Evolutionary conservation across 1,140 invertebrate species (phyloP), one percentile per base, ranked within the genome.

Genomic region (Galleria mellonella): DNA sequence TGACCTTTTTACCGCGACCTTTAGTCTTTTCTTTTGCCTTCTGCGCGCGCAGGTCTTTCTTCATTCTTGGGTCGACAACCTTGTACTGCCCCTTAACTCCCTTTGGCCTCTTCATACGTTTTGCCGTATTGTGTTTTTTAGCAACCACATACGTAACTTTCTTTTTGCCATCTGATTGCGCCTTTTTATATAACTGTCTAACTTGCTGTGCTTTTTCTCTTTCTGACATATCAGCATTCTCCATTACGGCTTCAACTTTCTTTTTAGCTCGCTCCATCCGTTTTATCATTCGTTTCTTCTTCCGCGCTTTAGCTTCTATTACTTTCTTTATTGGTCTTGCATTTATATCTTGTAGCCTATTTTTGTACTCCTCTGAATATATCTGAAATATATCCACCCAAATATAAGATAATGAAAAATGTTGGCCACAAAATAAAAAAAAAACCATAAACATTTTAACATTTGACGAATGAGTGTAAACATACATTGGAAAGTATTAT

Each of bases 261-360:
- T 99, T 99, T 81, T 97, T 96, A 0, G 97, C 97, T 66, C 94
- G 96, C 60, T 98, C 96, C 73, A 99, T 82, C 73, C 93, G 94
- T 51, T 91, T 93, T 37, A 94, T 76, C 32, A 94, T 92, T 53
- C 96, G 92, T 71, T 92, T 93, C 91, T 99, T 98, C 88, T 99
- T 99, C 35, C 98, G 91, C 0, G 96, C 96, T 79, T 98, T 99
- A 0, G 98, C 98, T 88, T 99, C 97, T 55, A 97, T 92, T 0
- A 99, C 95, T 89, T 99, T 99, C 83, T 99, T 99, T 35, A 99
- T 98, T 9, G 98, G 96, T 41, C 96, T 87, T 0, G 93, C 93
- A 86, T 99, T 97, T 4, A 99, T 91, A 54, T 97, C 97, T 84
- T 95, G 92, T 12, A 95, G 72, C 56, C 89, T 89, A 47, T 92